A percentile compares a stretch with the other conserved stretches of the same genome.
Evolutionary conservation across 2,888 invertebrate genomes (phyloP).

Genomic region (Campopleginae sp.): DNA sequence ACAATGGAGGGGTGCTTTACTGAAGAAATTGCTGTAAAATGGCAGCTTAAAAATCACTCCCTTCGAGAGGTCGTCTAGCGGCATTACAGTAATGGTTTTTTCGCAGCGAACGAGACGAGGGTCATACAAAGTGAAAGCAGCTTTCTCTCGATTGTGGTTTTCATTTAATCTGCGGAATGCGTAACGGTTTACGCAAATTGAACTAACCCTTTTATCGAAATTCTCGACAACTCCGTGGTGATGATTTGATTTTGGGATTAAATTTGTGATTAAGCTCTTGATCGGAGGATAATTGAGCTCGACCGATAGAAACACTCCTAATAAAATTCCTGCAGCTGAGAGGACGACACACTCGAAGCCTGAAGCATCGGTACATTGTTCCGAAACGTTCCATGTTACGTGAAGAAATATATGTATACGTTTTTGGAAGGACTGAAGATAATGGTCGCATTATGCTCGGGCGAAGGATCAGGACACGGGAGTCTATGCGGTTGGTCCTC

Average conservation of each 20-base stretch:
- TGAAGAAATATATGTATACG: conserved; percentile 36
- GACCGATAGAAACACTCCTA: background rate
- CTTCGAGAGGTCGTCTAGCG: conserved; percentile 65
- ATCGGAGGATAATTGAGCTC: background rate
- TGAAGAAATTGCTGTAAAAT: conserved; percentile 76
- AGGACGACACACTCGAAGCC: background rate
- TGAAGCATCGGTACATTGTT: conserved; percentile 14
- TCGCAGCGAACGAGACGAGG: conserved; percentile 10
- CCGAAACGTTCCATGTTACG: background rate
- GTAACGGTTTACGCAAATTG: background rate
- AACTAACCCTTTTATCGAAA: background rate
- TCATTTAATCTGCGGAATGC: background rate
- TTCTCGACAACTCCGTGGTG: background rate
- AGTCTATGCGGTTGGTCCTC: conserved; percentile 66
- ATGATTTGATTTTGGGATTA: background rate
- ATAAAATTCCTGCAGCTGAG: background rate
- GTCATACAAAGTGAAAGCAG: conserved; percentile 28
- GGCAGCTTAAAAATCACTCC: conserved; percentile 78
- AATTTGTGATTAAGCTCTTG: background rate
- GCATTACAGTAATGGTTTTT: conserved; percentile 75
- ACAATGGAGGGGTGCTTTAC: conserved; percentile 67
- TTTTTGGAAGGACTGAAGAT: conserved; percentile 76
- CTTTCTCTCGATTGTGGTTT: conserved; percentile 36
- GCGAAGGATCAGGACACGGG: conserved; percentile 63
- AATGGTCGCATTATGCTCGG: conserved; percentile 78